Base-by-base conservation (phyloP, 2,113 vertebrate species). In the Phyllostomus discolor region DNA sequence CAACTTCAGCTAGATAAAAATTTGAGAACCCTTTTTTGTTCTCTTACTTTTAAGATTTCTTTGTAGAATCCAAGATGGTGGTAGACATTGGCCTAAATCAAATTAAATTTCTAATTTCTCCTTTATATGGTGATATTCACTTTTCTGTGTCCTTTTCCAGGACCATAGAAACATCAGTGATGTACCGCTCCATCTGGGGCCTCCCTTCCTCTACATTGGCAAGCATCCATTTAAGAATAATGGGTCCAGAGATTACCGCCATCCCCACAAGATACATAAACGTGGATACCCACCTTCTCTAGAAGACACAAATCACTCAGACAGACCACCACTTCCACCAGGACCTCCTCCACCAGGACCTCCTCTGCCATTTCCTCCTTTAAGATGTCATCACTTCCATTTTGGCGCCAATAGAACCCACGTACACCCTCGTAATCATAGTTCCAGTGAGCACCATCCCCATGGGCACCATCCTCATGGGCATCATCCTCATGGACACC, bases 81-180 rank as follows among this genome's bases (percentile, higher is more conserved):
- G 33, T 17, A 38, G 16, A 6, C 41, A 62, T 17, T 41, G n/a
- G 5, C 31, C 26, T 80, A 84, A 81, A 69, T 80, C 4, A 86
- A 94, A 50, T 72, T 59, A 87, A 90, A 59, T 20, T 73, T 72
- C 50, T 88, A 41, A 73, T 26, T 73, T 91, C 19, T 75, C 31
- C 38, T 87, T 95, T 92, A 43, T 11, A n/a, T 69, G 48, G 28
- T 80, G 33, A 64, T 26, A 78, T 9, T 85, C 26, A 72, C 48
- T 69, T 90, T 78, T 91, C 94, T 69, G 10, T 95, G n/a, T 95
- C 52, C 16, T 92, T 84, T 81, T 16, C 76, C 79, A 97, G 88
- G 52, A 79, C 17, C 76, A 43, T 22, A 78, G 80, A 95, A 79
- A 95, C 52, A 16, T 76, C 76, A 88, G 78, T 50, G 87, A 69